Evolutionary conservation across 2,113 vertebrate genomes (phyloP).

Genomic region (Albula glossodonta): DNA sequence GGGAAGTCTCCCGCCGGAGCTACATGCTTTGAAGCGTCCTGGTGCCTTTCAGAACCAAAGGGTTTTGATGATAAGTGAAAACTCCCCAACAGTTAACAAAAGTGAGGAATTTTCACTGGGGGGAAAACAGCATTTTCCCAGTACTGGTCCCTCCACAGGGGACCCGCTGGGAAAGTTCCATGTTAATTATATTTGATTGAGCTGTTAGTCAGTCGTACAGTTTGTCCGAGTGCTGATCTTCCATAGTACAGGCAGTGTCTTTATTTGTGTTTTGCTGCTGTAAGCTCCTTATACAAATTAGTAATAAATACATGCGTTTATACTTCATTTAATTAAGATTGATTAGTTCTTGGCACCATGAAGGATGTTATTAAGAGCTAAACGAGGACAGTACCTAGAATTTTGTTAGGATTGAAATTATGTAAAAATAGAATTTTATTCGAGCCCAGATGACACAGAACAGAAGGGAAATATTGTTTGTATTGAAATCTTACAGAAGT

Average conservation of each 20-base stretch:
- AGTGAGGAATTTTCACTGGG: not conserved
- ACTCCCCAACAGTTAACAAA: slow-evolving; percentile 4
- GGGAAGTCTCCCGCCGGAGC: not conserved
- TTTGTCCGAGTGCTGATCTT: not conserved
- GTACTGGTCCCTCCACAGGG: not conserved
- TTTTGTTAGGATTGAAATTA: no score
- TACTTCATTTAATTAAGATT: not conserved
- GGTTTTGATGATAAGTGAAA: not conserved
- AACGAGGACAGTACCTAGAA: not conserved
- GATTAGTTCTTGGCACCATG: not conserved
- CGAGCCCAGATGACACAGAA: no score
- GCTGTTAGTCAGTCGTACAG: not conserved
- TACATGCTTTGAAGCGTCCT: slow-evolving; percentile 5
- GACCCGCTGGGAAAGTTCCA: not conserved
- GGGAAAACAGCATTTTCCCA: not conserved
- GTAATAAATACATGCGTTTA: no score
- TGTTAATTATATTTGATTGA: not conserved
- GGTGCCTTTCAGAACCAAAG: not conserved
- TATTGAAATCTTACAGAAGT: no score
- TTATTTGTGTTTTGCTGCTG: no score
- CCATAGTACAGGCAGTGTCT: not conserved
- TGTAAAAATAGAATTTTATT: no score
- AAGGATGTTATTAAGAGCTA: not conserved
- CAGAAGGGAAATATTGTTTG: no score
- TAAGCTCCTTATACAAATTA: no score